Evolutionary conservation across 2,888 invertebrate species (phyloP).

Genomic region (Caenorhabditis japonica): DNA sequence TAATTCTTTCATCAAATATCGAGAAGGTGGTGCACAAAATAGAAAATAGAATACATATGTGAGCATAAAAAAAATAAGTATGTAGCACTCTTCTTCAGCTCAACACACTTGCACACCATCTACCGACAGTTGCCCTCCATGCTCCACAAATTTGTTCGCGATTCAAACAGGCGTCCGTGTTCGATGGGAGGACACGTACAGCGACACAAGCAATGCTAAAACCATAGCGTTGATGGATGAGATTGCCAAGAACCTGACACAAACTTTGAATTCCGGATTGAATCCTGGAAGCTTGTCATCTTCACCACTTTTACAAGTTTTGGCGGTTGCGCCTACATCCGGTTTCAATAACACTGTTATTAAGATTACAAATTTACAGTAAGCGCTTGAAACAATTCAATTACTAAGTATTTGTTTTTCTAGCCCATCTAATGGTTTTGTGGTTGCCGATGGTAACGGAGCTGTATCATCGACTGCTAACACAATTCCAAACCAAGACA

Average conservation of each 20-base stretch:
- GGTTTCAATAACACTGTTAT: slow-evolving; percentile 15
- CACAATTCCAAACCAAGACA: not conserved
- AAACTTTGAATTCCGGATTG: slow-evolving; percentile 23
- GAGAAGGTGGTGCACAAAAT: too few species aligned
- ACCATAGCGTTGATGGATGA: not conserved
- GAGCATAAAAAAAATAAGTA: too few species aligned
- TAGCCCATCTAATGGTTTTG: too few species aligned
- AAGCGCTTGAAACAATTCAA: not conserved
- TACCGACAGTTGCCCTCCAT: slow-evolving; percentile 7
- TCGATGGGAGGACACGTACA: slow-evolving; percentile 11
- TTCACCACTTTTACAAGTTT: slow-evolving; percentile 3
- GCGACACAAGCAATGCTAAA: not conserved
- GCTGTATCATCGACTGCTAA: slow-evolving; percentile 11
- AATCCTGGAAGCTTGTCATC: slow-evolving; percentile 6
- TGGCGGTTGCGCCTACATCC: slow-evolving; percentile 13
- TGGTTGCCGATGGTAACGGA: slow-evolving; percentile 7
- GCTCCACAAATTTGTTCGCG: slow-evolving; percentile 33
- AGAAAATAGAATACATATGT: too few species aligned
- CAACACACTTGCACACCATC: slow-evolving; percentile 21
- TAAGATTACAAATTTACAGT: slow-evolving; percentile 19
- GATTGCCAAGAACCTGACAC: slow-evolving; percentile 1
- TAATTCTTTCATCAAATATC: too few species aligned
- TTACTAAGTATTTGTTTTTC: too few species aligned
- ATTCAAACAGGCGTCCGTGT: slow-evolving; percentile 22
- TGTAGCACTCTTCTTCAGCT: too few species aligned